phyloP scores from a whole-genome alignment of 2,113 vertebrate species.

The Takifugu bimaculatus region DNA sequence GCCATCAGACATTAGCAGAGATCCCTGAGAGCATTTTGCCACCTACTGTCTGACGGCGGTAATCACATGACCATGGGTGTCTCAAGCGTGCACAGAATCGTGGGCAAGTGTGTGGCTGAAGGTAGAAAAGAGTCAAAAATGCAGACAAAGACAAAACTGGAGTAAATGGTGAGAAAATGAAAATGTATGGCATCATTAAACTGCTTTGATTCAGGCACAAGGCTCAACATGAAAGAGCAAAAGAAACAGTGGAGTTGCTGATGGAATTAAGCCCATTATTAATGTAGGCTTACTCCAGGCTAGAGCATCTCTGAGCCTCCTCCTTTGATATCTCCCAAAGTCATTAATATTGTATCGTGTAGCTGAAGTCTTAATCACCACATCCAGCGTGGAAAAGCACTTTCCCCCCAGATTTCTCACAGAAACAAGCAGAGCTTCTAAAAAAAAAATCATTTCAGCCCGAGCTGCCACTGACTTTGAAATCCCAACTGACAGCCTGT shows the following conservation, averaged over 20 bases:
- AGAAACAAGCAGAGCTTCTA: constrained; percentile 32
- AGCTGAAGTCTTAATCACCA: constrained; percentile 65
- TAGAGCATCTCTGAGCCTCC: constrained; percentile 42
- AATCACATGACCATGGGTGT: constrained; percentile 52
- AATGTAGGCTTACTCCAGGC: constrained; percentile 61
- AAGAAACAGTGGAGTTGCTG: constrained; percentile 43
- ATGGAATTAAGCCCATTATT: constrained; percentile 66
- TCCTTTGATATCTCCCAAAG: constrained; percentile 66
- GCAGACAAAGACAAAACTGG: constrained; percentile 1
- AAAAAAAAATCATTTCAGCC: constrained; percentile 15
- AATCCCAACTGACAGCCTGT: constrained; percentile 31
- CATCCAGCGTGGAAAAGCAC: constrained; percentile 31
- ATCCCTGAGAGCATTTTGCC: constrained; percentile 71
- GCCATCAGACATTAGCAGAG: neutral
- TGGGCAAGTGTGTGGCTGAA: too few species aligned
- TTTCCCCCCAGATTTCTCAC: constrained; percentile 17
- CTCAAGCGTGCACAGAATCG: neutral
- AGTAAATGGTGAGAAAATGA: constrained; percentile 18
- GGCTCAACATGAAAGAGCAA: constrained; percentile 55
- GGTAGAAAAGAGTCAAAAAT: neutral
- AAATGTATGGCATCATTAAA: constrained; percentile 49
- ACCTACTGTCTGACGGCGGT: constrained; percentile 65
- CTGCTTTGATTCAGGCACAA: constrained; percentile 38
- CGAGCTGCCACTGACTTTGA: constrained; percentile 40
- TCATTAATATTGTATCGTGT: constrained; percentile 72